Evolutionary conservation across 2,113 vertebrate species (phyloP).

Genomic region (Solea solea): DNA sequence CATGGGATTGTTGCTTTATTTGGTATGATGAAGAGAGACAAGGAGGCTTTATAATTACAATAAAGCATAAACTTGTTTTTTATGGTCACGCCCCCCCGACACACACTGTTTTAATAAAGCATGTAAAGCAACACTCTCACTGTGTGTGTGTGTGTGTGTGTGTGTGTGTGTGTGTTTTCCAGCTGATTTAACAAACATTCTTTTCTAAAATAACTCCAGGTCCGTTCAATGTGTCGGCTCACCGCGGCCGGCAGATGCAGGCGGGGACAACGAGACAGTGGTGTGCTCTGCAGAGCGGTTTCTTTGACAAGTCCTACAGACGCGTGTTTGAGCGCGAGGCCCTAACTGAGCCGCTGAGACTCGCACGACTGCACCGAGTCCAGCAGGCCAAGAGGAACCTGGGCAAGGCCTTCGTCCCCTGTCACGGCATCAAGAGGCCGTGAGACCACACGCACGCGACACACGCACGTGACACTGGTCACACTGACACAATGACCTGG

Average conservation of each 20-base stretch:
- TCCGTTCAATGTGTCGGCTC: slow-evolving; percentile 86
- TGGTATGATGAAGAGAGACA: background rate
- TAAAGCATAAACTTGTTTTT: background rate
- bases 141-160: background rate
- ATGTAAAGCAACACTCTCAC: background rate
- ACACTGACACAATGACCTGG: no score
- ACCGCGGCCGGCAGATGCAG: slow-evolving; percentile 87
- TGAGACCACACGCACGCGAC: slow-evolving; percentile 70
- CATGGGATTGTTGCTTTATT: no score
- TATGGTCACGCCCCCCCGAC: background rate
- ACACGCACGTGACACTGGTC: background rate
- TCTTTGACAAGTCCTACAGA: slow-evolving; percentile 85
- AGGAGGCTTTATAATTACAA: background rate
- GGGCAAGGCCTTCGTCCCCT: slow-evolving; percentile 86
- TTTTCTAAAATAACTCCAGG: slow-evolving; percentile 56
- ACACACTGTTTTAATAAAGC: background rate
- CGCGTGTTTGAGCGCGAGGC: slow-evolving; percentile 87
- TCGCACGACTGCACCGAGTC: slow-evolving; percentile 80
- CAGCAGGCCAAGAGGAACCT: slow-evolving; percentile 87
- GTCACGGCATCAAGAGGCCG: slow-evolving; percentile 82
- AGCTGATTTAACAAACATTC: background rate
- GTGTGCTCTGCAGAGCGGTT: slow-evolving; percentile 85
- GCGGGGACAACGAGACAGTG: slow-evolving; percentile 75
- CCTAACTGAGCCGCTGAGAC: slow-evolving; percentile 80
- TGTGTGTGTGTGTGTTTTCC: background rate